These are phyloP conservation scores for Meta bourneti DNA, from an alignment of 2,888 invertebrate genomes.

Conservation along the genomic window DNA sequence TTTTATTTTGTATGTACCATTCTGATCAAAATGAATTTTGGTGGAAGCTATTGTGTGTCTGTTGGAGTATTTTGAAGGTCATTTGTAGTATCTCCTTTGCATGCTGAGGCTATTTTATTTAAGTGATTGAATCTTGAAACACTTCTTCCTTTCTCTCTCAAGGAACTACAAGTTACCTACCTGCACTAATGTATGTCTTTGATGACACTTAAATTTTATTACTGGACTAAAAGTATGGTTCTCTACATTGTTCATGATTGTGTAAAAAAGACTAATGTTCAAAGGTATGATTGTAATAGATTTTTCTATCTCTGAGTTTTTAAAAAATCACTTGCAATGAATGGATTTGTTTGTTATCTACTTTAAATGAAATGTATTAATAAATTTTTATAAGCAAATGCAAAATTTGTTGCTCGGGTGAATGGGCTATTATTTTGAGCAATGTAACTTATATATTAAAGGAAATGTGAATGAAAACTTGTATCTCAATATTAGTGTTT, in stretches of 20 bases:
- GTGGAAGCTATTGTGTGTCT: neutral
- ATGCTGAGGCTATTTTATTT: neutral
- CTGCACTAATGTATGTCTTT: neutral
- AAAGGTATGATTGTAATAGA: slow-evolving; percentile 14
- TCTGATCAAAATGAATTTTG: neutral
- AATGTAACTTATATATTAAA: slow-evolving; percentile 41
- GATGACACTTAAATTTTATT: neutral
- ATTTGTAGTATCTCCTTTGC: neutral
- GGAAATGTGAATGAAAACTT: slow-evolving; percentile 36
- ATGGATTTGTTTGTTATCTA: slow-evolving; percentile 37
- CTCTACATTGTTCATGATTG: neutral
- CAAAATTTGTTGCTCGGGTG: slow-evolving; percentile 21
- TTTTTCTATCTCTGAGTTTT: slow-evolving; percentile 9
- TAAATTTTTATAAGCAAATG: slow-evolving; percentile 41
- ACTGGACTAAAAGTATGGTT: neutral
- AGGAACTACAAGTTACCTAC: neutral
- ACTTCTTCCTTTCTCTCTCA: neutral
- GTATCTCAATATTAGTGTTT: neutral
- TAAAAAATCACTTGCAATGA: slow-evolving; percentile 27
- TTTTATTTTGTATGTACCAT: neutral
- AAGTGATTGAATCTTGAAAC: neutral
- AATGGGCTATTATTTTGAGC: slow-evolving; percentile 33
- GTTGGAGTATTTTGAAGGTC: neutral
- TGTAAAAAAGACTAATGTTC: neutral
- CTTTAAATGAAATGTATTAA: slow-evolving; percentile 22